phyloP scores from a whole-genome alignment of 1,140 invertebrate species.

The Ceratosolen solmsi region DNA sequence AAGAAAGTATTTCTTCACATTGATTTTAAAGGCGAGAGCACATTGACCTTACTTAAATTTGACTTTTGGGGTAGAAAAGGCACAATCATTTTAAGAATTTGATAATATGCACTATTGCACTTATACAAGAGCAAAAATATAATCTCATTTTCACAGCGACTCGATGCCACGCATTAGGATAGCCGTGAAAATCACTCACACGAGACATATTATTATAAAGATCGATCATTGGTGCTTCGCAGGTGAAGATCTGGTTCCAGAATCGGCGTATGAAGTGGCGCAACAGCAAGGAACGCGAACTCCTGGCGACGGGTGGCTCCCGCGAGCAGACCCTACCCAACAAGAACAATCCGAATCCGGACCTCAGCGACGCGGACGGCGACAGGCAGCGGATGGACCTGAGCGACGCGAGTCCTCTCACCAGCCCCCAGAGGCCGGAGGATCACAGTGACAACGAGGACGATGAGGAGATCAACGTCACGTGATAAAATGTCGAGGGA shows the following conservation, averaged over 20 bases:
- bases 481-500: constrained; percentile 75
- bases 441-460: constrained; percentile 82
- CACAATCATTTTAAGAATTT: no score
- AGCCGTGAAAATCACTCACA: no score
- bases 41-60: no score
- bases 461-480: constrained; percentile 88
- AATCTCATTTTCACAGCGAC: no score
- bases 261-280: constrained; percentile 97
- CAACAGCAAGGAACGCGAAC: constrained; percentile 96
- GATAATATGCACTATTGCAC: no score
- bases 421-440: constrained; percentile 72
- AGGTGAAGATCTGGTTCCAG: constrained; percentile 98
- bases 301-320: constrained; percentile 92
- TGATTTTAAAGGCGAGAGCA: no score
- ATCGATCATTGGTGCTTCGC: no score
- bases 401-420: constrained; percentile 72
- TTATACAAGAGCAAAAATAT: no score
- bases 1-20: no score
- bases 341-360: constrained; percentile 97
- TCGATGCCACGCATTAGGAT: no score
- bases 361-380: constrained; percentile 91
- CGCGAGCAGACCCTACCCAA: constrained; percentile 95
- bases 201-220: no score
- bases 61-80: no score
- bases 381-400: constrained; percentile 81